Evolutionary conservation across 2,888 invertebrate species (phyloP).

Genomic region (Drosophila paramelanica): DNA sequence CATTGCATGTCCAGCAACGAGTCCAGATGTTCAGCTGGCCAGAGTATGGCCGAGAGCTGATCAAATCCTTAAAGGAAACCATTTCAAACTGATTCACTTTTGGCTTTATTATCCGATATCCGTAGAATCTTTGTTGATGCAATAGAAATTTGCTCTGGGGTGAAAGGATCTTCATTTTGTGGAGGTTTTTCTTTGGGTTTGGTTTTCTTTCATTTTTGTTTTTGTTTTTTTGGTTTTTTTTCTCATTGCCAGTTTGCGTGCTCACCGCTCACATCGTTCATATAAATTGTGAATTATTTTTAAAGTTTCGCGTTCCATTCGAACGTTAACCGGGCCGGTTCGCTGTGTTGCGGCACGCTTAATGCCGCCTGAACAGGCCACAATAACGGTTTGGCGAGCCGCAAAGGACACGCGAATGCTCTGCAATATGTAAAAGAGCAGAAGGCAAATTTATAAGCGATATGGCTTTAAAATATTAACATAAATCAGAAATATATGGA

Average conservation of each 20-base stretch:
- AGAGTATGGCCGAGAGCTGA: background rate
- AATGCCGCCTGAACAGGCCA: conserved; percentile 51
- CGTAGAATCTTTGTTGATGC: conserved; percentile 63
- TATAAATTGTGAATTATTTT: conserved; percentile 68
- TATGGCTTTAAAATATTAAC: no score
- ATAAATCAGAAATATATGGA: no score
- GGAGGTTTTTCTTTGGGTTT: background rate
- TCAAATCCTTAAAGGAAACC: conserved; percentile 29
- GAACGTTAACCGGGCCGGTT: conserved; percentile 41
- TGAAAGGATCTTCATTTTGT: conserved; percentile 4
- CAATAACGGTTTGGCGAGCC: conserved; percentile 5
- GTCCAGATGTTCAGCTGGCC: conserved; percentile 26
- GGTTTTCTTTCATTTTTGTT: background rate
- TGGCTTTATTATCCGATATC: conserved; percentile 16
- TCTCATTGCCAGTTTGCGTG: conserved; percentile 24
- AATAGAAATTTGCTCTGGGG: conserved; percentile 60
- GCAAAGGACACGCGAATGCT: conserved; percentile 18
- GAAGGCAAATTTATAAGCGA: no score
- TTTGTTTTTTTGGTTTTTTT: background rate
- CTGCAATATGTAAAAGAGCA: background rate
- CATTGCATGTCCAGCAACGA: conserved; percentile 26
- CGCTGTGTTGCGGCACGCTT: conserved; percentile 53
- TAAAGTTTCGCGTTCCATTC: conserved; percentile 46
- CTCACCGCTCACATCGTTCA: conserved; percentile 29
- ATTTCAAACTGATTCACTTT: conserved; percentile 7